Evolutionary conservation across 2,797 vertebrate genomes (phyloP).

Genomic region (Anas bernieri): DNA sequence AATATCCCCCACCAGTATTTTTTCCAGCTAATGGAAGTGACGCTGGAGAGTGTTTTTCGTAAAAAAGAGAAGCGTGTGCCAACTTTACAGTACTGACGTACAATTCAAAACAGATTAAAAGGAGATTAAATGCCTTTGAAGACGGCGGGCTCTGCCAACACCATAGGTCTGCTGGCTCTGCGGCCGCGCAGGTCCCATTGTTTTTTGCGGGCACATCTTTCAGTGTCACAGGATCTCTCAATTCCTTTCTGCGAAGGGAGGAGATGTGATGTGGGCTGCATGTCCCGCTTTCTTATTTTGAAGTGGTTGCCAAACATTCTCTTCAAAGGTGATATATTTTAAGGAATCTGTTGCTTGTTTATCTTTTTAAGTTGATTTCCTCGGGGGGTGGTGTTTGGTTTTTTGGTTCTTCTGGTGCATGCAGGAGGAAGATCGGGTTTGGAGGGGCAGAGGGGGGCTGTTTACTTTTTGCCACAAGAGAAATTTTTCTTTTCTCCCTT

Average conservation of each 20-base stretch:
- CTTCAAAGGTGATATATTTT: not conserved
- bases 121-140: not conserved
- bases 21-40: not conserved
- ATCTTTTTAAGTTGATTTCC: not conserved
- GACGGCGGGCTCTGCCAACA: not conserved
- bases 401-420: not conserved
- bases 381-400: not conserved
- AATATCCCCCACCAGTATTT: not conserved
- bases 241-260: not conserved
- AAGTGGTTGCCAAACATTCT: slow-evolving; percentile 16
- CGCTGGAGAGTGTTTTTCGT: not conserved
- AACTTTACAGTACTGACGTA: not conserved
- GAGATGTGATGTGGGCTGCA: accelerated
- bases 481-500: slow-evolving; percentile 15
- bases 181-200: not conserved
- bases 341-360: not conserved
- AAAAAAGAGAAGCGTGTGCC: not conserved
- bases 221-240: not conserved
- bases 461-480: not conserved
- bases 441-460: not conserved
- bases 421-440: not conserved
- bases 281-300: not conserved
- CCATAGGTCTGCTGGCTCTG: not conserved
- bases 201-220: not conserved
- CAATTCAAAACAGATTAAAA: not conserved